Conservation (phyloP, 2,888 invertebrate species). For the Tachina grossa region DNA sequence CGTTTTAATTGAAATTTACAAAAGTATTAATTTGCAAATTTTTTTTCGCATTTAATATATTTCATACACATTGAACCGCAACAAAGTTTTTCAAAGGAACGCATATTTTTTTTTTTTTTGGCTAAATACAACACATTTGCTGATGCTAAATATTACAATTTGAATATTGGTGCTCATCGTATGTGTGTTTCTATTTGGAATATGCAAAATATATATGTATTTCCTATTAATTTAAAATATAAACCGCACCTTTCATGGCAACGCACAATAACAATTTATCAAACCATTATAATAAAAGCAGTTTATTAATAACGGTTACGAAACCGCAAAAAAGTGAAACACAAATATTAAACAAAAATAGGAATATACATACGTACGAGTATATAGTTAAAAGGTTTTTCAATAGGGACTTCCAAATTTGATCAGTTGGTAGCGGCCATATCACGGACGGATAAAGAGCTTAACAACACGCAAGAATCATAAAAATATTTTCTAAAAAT, state of each 20-base stretch:
- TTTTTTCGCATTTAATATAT: constrained; percentile 36
- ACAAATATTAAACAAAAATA: constrained; percentile 20
- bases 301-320: constrained; percentile 68
- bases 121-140: constrained; percentile 32
- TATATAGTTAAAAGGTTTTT: too few relatives aligned
- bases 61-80: constrained; percentile 59
- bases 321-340: constrained; percentile 58
- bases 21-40: not conserved
- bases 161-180: constrained; percentile 17
- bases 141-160: constrained; percentile 9
- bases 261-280: constrained; percentile 67
- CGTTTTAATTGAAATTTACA: constrained; percentile 46
- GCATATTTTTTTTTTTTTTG: constrained; percentile 17
- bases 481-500: too few relatives aligned
- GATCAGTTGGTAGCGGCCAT: too few relatives aligned
- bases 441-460: too few relatives aligned
- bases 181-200: not conserved
- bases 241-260: constrained; percentile 68
- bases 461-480: too few relatives aligned
- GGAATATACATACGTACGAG: not conserved
- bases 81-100: constrained; percentile 56
- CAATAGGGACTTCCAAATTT: too few relatives aligned
- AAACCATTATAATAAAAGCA: constrained; percentile 60
- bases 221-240: constrained; percentile 69
- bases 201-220: constrained; percentile 34